Evolutionary conservation across 2,888 invertebrate genomes (phyloP).

Genomic region (Drosophila affinis): DNA sequence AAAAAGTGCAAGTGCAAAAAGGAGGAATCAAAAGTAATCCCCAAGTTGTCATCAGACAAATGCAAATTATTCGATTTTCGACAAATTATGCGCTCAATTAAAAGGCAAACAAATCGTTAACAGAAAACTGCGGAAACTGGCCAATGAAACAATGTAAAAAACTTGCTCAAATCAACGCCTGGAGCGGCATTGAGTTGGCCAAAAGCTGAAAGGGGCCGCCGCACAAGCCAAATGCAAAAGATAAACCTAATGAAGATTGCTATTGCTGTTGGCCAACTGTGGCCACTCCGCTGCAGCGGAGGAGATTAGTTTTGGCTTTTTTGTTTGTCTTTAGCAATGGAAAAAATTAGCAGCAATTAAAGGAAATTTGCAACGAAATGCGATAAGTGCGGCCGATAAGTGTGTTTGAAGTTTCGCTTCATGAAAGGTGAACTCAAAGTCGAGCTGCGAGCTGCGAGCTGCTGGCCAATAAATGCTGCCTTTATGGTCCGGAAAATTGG

Average conservation of each 20-base stretch:
- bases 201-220: slow-evolving; percentile 63
- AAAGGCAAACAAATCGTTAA: slow-evolving; percentile 27
- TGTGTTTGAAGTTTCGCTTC: slow-evolving; percentile 59
- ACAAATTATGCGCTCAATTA: slow-evolving; percentile 30
- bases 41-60: neutral
- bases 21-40: neutral
- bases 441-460: slow-evolving; percentile 5
- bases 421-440: slow-evolving; percentile 46
- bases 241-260: slow-evolving; percentile 73
- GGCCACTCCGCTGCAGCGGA: slow-evolving; percentile 10
- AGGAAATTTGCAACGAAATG: slow-evolving; percentile 55
- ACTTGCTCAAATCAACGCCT: slow-evolving; percentile 34
- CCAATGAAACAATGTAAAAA: slow-evolving; percentile 33
- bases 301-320: slow-evolving; percentile 30
- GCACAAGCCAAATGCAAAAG: slow-evolving; percentile 50
- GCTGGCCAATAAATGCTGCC: slow-evolving; percentile 5
- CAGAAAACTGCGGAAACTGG: slow-evolving; percentile 24
- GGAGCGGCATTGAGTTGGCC: neutral
- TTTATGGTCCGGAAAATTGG: slow-evolving; percentile 31
- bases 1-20: slow-evolving; percentile 1
- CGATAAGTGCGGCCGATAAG: slow-evolving; percentile 60
- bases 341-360: slow-evolving; percentile 70
- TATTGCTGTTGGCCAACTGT: slow-evolving; percentile 67
- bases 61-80: neutral
- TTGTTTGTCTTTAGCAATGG: slow-evolving; percentile 13